Percentiles rank a stretch among this genome's conserved stretches.
Conservation (phyloP, 2,113 vertebrate genomes). For the Connochaetes taurinus region DNA sequence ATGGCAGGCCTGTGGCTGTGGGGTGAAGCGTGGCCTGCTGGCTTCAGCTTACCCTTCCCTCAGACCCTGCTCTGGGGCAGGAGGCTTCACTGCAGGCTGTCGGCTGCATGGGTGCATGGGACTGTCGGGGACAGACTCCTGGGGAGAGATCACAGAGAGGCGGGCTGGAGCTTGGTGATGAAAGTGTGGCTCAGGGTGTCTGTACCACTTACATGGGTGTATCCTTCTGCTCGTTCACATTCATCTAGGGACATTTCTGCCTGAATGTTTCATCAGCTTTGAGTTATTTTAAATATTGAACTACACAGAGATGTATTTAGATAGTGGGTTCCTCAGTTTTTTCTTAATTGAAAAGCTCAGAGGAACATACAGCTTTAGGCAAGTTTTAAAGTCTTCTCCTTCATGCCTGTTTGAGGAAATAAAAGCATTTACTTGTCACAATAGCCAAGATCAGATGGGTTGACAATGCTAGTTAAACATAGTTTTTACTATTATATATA, state of each 20-base stretch:
- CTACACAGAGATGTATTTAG: neutral
- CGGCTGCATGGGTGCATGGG: neutral
- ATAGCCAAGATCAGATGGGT: neutral
- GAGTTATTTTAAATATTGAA: neutral
- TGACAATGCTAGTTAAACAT: neutral
- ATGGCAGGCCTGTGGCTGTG: neutral
- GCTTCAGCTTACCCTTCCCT: neutral
- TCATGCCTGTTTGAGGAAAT: neutral
- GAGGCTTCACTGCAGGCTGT: neutral
- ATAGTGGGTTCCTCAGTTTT: neutral
- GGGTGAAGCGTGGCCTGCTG: neutral
- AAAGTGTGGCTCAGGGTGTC: neutral
- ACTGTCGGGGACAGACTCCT: neutral
- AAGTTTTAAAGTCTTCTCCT: neutral
- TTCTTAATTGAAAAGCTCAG: neutral
- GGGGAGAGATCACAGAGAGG: neutral
- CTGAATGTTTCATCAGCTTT: neutral
- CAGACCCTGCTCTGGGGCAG: neutral
- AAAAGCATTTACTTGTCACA: neutral
- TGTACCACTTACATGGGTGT: neutral
- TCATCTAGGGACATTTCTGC: neutral
- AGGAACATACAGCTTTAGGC: neutral
- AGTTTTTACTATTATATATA: neutral
- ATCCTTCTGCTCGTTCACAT: neutral
- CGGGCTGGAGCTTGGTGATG: neutral